Conservation (phyloP, 1,140 invertebrate species). For the Lasioglossum baleicum region DNA sequence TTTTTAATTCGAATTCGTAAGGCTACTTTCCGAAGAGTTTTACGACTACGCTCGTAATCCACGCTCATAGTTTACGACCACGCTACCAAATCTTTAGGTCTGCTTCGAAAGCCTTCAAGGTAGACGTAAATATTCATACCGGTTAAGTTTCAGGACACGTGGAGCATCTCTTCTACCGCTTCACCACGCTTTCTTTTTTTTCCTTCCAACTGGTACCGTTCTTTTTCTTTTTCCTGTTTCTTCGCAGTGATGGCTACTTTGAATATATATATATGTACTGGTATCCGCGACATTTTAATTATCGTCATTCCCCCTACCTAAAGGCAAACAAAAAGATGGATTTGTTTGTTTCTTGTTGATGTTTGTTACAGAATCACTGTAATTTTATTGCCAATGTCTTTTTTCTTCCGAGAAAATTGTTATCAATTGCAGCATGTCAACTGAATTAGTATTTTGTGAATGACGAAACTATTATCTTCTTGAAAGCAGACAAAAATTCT, state of each 20-base stretch:
- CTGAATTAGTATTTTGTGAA: too few species aligned
- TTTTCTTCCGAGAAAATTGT: too few species aligned
- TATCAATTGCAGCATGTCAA: too few species aligned
- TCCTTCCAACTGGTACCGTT: neutral
- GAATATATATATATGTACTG: constrained; percentile 23
- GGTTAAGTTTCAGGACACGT: constrained; percentile 47
- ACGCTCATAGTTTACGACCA: constrained; percentile 21
- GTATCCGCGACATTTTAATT: neutral
- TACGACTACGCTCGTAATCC: neutral
- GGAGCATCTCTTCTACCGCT: constrained; percentile 34
- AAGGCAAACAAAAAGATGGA: constrained; percentile 3
- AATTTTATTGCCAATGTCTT: too few species aligned
- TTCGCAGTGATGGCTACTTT: neutral
- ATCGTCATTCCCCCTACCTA: neutral
- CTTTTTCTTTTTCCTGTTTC: neutral
- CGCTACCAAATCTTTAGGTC: constrained; percentile 30
- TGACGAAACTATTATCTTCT: too few species aligned
- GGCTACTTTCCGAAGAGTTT: constrained; percentile 9
- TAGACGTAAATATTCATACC: constrained; percentile 62
- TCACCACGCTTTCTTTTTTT: neutral
- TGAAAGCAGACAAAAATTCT: too few species aligned
- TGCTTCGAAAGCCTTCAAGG: constrained; percentile 28
- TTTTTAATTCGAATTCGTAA: constrained; percentile 6
- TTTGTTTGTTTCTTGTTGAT: constrained; percentile 18
- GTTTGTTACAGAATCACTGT: too few species aligned